Percentiles rank a stretch among this genome's conserved stretches.
Conservation (phyloP, 2,888 invertebrate genomes). For the Tethea ocularis region DNA sequence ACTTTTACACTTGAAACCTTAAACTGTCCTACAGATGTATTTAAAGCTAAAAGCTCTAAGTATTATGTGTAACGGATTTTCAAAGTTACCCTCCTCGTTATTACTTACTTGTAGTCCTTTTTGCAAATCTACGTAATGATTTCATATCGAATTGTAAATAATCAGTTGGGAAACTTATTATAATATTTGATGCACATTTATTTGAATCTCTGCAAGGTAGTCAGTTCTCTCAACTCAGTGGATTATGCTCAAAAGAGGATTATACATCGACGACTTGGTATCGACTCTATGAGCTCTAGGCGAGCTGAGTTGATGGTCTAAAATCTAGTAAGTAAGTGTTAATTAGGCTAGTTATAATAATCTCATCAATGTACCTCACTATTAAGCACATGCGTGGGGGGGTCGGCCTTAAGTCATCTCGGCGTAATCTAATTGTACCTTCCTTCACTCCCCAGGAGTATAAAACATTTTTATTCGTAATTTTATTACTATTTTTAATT, state of each 20-base stretch:
- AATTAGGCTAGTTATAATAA: conserved; percentile 77
- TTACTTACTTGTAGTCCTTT: conserved; percentile 18
- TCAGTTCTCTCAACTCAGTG: conserved; percentile 66
- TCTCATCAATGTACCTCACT: conserved; percentile 80
- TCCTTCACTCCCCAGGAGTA: conserved; percentile 81
- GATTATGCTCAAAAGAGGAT: conserved; percentile 55
- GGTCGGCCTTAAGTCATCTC: conserved; percentile 65
- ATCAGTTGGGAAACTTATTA: conserved; percentile 20
- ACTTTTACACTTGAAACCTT: conserved; percentile 52
- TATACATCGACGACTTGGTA: conserved; percentile 47
- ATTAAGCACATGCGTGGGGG: conserved; percentile 57
- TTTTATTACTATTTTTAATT: conserved; percentile 75
- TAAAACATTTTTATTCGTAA: conserved; percentile 73
- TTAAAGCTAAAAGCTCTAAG: conserved; percentile 20
- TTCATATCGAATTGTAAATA: conserved; percentile 30
- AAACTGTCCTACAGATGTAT: conserved; percentile 51
- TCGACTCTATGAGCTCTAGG: conserved; percentile 38
- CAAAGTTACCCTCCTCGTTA: background rate
- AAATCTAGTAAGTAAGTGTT: conserved; percentile 68
- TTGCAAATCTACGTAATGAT: background rate
- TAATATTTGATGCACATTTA: conserved; percentile 40
- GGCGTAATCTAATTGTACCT: conserved; percentile 81
- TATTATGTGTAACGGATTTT: background rate
- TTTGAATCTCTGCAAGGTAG: conserved; percentile 82
- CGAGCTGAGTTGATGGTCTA: conserved; percentile 65